Percentiles rank a stretch among this genome's conserved stretches.
Conservation (phyloP, 2,113 vertebrate genomes). For the Actenoides hombroni region DNA sequence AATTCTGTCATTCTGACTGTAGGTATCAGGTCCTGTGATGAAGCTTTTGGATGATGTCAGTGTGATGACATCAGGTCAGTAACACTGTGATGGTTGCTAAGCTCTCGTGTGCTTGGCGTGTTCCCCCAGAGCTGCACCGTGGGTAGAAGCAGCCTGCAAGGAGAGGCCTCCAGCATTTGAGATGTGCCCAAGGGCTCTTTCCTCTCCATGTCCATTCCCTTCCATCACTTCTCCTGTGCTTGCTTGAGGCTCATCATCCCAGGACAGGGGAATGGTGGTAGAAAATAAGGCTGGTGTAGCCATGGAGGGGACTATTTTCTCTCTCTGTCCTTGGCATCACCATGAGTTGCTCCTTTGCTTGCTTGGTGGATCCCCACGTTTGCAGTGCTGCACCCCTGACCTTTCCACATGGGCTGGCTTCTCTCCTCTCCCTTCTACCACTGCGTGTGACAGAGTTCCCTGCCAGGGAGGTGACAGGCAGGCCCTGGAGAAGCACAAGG, state of each 20-base stretch:
- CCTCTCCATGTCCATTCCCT: neutral
- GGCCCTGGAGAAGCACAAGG: neutral
- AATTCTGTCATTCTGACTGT: too few species aligned
- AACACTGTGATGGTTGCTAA: too few species aligned
- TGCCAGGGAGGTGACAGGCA: neutral
- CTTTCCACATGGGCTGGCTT: neutral
- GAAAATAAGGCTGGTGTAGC: neutral
- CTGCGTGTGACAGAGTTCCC: neutral
- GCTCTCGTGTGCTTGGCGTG: too few species aligned
- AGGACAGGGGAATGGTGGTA: too few species aligned
- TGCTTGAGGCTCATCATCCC: neutral
- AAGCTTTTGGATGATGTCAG: too few species aligned
- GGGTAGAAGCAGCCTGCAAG: too few species aligned
- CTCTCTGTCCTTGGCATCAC: neutral
- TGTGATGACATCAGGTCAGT: too few species aligned
- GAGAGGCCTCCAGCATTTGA: too few species aligned
- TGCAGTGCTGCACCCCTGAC: neutral
- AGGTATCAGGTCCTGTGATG: too few species aligned
- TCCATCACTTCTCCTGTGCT: neutral
- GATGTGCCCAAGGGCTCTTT: too few species aligned
- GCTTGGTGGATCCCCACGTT: neutral
- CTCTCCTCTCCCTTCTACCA: neutral
- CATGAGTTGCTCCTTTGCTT: neutral
- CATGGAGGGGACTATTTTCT: too few species aligned
- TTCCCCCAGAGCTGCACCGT: too few species aligned